Conservation (phyloP, 1,140 invertebrate species). For the Lordiphosa mommai region DNA sequence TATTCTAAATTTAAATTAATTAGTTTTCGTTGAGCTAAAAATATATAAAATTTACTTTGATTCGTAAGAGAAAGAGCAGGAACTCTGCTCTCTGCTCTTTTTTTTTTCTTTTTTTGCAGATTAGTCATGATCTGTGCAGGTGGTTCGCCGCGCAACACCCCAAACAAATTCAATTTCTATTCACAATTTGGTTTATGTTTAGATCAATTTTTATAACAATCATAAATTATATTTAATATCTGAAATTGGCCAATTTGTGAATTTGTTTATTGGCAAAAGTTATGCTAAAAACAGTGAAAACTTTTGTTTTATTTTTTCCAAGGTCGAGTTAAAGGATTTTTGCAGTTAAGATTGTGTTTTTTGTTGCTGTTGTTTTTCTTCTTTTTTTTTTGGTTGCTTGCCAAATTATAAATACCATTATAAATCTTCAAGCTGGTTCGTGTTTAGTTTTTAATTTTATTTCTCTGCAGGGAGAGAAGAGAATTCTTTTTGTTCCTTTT, state of each 20-base stretch:
- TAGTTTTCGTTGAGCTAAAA: conserved; percentile 45
- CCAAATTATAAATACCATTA: conserved; percentile 65
- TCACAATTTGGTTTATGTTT: conserved; percentile 47
- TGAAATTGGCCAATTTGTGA: conserved; percentile 58
- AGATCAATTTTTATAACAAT: conserved; percentile 32
- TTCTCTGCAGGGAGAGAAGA: conserved; percentile 4
- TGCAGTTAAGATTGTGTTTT: conserved; percentile 55
- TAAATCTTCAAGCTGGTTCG: conserved; percentile 33
- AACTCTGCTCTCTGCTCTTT: conserved; percentile 6
- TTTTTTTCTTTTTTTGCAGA: no score
- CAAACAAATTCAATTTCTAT: conserved; percentile 23
- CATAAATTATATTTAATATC: conserved; percentile 59
- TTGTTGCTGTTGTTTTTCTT: not conserved
- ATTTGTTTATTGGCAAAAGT: conserved; percentile 62
- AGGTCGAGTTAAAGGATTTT: conserved; percentile 66
- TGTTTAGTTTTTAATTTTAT: conserved; percentile 37
- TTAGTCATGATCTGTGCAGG: conserved; percentile 59
- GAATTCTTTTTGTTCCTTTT: conserved; percentile 27
- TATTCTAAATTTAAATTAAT: conserved; percentile 56
- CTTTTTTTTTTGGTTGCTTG: conserved; percentile 24
- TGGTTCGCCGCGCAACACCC: conserved; percentile 34
- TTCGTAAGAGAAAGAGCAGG: not conserved
- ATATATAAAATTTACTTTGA: conserved; percentile 52
- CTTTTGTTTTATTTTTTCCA: conserved; percentile 33
- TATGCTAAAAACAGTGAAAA: conserved; percentile 53